Evolutionary conservation across 2,888 invertebrate genomes (phyloP).

Genomic region (Xestia rhomboidea): DNA sequence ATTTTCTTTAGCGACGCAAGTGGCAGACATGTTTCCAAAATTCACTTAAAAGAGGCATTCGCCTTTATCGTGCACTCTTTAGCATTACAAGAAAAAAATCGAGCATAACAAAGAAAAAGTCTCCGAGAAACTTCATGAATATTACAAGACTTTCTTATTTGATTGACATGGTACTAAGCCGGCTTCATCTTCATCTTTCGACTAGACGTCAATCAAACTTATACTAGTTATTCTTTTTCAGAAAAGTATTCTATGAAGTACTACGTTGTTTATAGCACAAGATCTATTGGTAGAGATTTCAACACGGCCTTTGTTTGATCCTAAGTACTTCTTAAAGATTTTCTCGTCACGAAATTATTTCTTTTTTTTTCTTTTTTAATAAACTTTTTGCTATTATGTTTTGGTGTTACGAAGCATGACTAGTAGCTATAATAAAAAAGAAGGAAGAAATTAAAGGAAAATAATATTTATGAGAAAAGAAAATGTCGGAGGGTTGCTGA

Average conservation of each 20-base stretch:
- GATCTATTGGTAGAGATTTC: slow-evolving; percentile 3
- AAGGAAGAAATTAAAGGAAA: slow-evolving; percentile 33
- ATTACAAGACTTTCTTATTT: slow-evolving; percentile 13
- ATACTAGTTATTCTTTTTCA: not conserved
- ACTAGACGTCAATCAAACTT: slow-evolving; percentile 3
- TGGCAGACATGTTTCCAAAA: slow-evolving; percentile 4
- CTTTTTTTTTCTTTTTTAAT: slow-evolving; percentile 45
- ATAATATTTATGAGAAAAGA: slow-evolving; percentile 33
- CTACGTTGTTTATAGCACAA: not conserved
- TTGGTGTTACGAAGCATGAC: slow-evolving; percentile 37
- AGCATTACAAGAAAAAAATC: slow-evolving; percentile 12
- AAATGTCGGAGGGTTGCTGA: slow-evolving; percentile 33
- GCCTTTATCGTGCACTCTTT: slow-evolving; percentile 13
- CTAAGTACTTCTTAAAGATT: slow-evolving; percentile 9
- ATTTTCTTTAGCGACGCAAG: not conserved
- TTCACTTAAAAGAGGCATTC: slow-evolving; percentile 24
- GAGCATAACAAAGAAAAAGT: slow-evolving; percentile 30
- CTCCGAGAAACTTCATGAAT: slow-evolving; percentile 21
- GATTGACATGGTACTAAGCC: slow-evolving; percentile 1
- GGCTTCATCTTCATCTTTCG: not conserved
- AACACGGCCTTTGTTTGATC: slow-evolving; percentile 9
- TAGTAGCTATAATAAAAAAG: slow-evolving; percentile 16
- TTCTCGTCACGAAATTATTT: slow-evolving; percentile 10
- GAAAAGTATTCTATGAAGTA: slow-evolving; percentile 1
- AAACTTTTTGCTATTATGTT: slow-evolving; percentile 40